Conservation (phyloP, 2,888 invertebrate genomes). For the Chrysodeixis includens region DNA sequence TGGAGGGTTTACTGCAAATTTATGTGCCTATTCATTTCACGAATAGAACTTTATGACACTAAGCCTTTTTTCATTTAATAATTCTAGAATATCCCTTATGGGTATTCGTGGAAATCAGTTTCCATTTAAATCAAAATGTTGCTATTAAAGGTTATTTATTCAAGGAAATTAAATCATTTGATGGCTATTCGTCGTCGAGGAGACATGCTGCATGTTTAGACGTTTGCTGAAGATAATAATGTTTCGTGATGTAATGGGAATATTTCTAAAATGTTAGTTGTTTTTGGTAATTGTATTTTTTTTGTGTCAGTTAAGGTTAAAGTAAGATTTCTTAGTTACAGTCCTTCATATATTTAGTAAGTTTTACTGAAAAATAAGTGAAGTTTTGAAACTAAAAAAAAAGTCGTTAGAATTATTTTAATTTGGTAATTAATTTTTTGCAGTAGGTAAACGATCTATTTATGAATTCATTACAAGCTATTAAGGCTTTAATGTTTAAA, state of each 20-base stretch:
- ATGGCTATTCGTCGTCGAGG: constrained; percentile 5
- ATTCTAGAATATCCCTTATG: constrained; percentile 48
- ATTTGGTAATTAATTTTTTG: no score
- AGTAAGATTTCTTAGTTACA: no score
- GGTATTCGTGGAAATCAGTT: constrained; percentile 42
- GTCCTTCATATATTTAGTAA: no score
- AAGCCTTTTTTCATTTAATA: constrained; percentile 52
- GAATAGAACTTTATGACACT: constrained; percentile 58
- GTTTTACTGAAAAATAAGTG: no score
- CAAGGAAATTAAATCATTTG: background rate
- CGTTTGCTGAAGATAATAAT: background rate
- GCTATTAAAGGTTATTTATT: constrained; percentile 18
- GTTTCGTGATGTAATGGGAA: background rate
- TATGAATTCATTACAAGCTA: no score
- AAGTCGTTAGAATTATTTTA: no score
- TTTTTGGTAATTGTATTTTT: no score
- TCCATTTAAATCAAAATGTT: constrained; percentile 33
- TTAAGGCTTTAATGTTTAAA: no score
- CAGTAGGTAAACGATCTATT: no score
- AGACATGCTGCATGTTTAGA: background rate
- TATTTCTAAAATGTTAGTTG: background rate
- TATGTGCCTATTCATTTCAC: constrained; percentile 64
- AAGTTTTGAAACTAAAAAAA: no score
- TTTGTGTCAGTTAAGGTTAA: no score
- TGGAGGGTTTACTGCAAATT: constrained; percentile 67